These are phyloP conservation scores for Serripes groenlandicus DNA, from an alignment of 2,888 invertebrate genomes.

Conservation along the genomic window DNA sequence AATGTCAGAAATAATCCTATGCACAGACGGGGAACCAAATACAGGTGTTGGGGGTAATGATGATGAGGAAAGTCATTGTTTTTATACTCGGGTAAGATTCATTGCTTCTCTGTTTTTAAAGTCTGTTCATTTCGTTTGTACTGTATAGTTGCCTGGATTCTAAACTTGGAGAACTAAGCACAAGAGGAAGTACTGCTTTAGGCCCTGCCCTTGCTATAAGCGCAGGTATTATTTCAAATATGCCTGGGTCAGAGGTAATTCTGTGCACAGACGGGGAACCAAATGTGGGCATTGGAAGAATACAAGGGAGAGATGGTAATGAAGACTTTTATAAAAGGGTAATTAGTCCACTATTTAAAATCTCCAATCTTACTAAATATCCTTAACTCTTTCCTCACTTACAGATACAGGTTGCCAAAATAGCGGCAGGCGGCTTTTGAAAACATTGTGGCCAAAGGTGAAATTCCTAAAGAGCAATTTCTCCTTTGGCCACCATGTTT, in stretches of 20 bases:
- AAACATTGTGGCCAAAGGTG: too few relatives aligned
- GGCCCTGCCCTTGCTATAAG: slow-evolving; percentile 81
- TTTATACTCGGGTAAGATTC: slow-evolving; percentile 57
- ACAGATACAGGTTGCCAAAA: too few relatives aligned
- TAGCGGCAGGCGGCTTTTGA: too few relatives aligned
- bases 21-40: slow-evolving; percentile 83
- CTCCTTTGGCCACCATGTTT: neutral
- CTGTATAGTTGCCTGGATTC: slow-evolving; percentile 64
- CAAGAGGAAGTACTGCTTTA: slow-evolving; percentile 78
- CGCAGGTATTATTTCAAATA: slow-evolving; percentile 75
- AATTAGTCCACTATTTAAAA: neutral
- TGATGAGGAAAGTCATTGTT: slow-evolving; percentile 25
- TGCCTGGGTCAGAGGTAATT: slow-evolving; percentile 79
- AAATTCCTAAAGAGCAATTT: too few relatives aligned
- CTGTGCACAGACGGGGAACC: slow-evolving; percentile 84
- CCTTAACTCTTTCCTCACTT: neutral
- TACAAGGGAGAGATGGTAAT: slow-evolving; percentile 13
- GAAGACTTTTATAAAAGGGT: slow-evolving; percentile 71
- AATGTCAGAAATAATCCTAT: slow-evolving; percentile 80
- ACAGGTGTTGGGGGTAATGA: slow-evolving; percentile 74
- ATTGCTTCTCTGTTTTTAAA: neutral
- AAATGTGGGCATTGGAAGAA: slow-evolving; percentile 77
- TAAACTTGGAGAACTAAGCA: slow-evolving; percentile 65
- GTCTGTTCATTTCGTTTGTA: neutral
- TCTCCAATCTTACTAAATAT: neutral